phyloP scores from a whole-genome alignment of 1,140 invertebrate genomes.

The Choristoneura fumiferana region DNA sequence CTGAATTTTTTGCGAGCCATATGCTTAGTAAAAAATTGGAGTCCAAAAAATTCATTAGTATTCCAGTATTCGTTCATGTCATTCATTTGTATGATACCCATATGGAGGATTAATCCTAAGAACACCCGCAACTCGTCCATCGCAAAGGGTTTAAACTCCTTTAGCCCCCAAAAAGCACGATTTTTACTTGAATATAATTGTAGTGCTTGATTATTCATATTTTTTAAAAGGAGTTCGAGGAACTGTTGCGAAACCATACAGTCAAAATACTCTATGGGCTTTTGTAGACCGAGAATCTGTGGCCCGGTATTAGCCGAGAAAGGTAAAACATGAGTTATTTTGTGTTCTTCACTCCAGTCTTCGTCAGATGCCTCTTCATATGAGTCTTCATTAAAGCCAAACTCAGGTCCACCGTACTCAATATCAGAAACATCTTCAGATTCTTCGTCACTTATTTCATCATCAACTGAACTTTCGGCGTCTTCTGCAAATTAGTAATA shows the following conservation, averaged over 20 bases:
- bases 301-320: neutral
- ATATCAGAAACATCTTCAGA: neutral
- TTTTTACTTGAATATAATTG: neutral
- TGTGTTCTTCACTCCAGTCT: neutral
- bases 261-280: neutral
- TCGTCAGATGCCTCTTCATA: neutral
- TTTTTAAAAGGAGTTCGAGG: neutral
- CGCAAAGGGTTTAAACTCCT: neutral
- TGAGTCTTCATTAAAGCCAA: neutral
- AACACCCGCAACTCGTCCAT: slow-evolving; percentile 5
- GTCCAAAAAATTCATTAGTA: neutral
- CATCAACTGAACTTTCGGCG: neutral
- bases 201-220: neutral
- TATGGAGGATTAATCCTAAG: neutral
- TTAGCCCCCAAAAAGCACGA: neutral
- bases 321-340: neutral
- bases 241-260: neutral
- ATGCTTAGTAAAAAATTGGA: slow-evolving; percentile 1
- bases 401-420: neutral
- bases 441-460: neutral
- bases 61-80: slow-evolving; percentile 2
- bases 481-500: neutral
- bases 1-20: neutral
- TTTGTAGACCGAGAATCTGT: neutral
- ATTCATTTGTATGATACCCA: slow-evolving; percentile 1